Base-by-base conservation (phyloP, 2,113 vertebrate genomes). In the Phrynosoma blainvillii region DNA sequence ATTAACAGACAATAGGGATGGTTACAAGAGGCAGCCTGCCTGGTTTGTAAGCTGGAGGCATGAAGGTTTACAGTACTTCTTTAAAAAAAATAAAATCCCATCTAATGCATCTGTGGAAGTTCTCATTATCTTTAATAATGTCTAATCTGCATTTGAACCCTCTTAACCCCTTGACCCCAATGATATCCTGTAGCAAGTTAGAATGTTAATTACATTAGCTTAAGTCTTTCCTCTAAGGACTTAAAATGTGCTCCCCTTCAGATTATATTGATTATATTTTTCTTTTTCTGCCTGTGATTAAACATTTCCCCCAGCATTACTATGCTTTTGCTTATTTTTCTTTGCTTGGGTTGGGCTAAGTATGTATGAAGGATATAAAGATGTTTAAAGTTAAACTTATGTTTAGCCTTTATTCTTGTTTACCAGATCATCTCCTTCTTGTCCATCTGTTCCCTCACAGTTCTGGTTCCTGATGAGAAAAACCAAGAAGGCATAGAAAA, bases 101-200 rank as follows among this genome's bases (percentile, higher is more conserved):
- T 78, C 32, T 88, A 83, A 88, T 77, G 74, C 80, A 83, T 83
- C 73, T 77, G 62, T 83, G n/a, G n/a, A 70, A 56, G 42, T 70
- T 78, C 87, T 84, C 74, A 70, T 88, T 84, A 88, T 78, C 81
- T 83, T 84, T 88, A 88, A 84, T 56, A 62, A 59, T 88, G 74
- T 88, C 74, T 88, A 88, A 84, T 84, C 81, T 66, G 62, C 27
- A 68, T 80, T 84, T 84, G 75, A 83, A 84, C 30, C 62, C 75
- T 52, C 74, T 84, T 84, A 83, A 88, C 47, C 78, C 52, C 32
- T 87, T 87, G 85, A 87, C 78, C 87, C 74, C 87, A 78, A 70
- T 84, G 81, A 88, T 84, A 88, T 84, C 81, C 81, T 88, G 62
- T 84, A 78, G 74, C 87, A 84, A 88, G 80, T 70, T 78, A 36